phyloP scores from a whole-genome alignment of 2,113 vertebrate genomes.

The Dascyllus trimaculatus region DNA sequence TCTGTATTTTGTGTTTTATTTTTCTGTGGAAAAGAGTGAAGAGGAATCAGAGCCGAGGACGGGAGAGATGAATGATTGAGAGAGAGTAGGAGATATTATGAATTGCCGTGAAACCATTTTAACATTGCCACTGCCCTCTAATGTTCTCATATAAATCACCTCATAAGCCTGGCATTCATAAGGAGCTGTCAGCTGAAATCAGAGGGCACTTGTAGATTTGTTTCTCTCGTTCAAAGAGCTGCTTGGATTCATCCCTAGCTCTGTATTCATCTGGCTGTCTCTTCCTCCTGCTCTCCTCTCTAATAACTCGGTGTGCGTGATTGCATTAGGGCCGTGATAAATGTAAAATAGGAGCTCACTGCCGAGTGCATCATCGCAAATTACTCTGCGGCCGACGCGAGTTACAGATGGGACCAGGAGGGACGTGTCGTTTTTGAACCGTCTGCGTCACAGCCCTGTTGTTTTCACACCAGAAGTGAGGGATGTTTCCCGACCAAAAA shows the following conservation, averaged over 20 bases:
- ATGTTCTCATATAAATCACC: conserved; percentile 45
- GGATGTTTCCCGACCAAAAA: background rate
- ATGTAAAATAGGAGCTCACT: conserved; percentile 47
- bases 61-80: conserved; percentile 21
- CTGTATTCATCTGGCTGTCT: conserved; percentile 35
- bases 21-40: background rate
- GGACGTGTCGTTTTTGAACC: conserved; percentile 26
- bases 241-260: conserved; percentile 27
- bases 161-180: conserved; percentile 28
- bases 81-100: conserved; percentile 22
- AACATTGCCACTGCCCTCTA: conserved; percentile 32
- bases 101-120: conserved; percentile 28
- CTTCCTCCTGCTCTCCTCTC: conserved; percentile 4
- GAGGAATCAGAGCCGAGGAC: conserved; percentile 5
- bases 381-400: conserved; percentile 24
- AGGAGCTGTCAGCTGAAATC: conserved; percentile 49
- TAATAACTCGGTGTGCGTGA: conserved; percentile 48
- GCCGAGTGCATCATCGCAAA: conserved; percentile 55
- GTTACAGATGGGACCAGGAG: conserved; percentile 49
- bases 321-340: conserved; percentile 55
- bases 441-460: conserved; percentile 27
- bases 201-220: conserved; percentile 53
- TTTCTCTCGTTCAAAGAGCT: conserved; percentile 33
- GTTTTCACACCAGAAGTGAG: conserved; percentile 29
- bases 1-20: background rate